A percentile compares a stretch with the other conserved stretches of the same genome.
Conservation (phyloP, 2,888 invertebrate genomes). For the Drosophila gaucha region DNA sequence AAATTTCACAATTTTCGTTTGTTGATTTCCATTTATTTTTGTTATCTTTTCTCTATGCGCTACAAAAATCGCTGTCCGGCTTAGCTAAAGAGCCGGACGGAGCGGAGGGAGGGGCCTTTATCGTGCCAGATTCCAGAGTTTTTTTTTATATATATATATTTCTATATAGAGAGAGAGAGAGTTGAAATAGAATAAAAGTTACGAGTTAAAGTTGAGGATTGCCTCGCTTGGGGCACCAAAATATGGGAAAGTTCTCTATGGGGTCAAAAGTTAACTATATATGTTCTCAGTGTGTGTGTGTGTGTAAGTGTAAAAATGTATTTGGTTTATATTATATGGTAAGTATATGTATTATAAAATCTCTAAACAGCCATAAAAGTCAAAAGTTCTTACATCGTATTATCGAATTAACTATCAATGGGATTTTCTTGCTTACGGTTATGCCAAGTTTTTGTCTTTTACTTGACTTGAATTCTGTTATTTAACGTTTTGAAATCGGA, state of each 20-base stretch:
- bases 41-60: constrained; percentile 42
- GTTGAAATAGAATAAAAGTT: constrained; percentile 11
- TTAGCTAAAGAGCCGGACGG: constrained; percentile 14
- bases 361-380: constrained; percentile 83
- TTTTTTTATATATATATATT: background rate
- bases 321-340: constrained; percentile 17
- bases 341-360: constrained; percentile 69
- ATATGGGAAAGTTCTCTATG: constrained; percentile 21
- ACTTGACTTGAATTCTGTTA: constrained; percentile 16
- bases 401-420: constrained; percentile 62
- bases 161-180: constrained; percentile 10
- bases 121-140: constrained; percentile 17
- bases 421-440: no score
- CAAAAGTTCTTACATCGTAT: constrained; percentile 72
- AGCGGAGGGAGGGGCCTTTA: constrained; percentile 28
- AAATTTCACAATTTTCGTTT: constrained; percentile 82
- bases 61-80: constrained; percentile 44
- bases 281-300: constrained; percentile 4
- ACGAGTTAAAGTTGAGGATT: constrained; percentile 20
- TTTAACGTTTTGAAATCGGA: constrained; percentile 62
- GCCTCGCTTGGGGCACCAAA: constrained; percentile 30
- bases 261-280: constrained; percentile 14
- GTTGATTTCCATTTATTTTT: constrained; percentile 41
- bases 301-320: constrained; percentile 26
- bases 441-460: constrained; percentile 18